Evolutionary conservation across 2,113 vertebrate genomes (phyloP), one percentile per base, ranked within the genome.

Genomic region (Carettochelys insculpta): DNA sequence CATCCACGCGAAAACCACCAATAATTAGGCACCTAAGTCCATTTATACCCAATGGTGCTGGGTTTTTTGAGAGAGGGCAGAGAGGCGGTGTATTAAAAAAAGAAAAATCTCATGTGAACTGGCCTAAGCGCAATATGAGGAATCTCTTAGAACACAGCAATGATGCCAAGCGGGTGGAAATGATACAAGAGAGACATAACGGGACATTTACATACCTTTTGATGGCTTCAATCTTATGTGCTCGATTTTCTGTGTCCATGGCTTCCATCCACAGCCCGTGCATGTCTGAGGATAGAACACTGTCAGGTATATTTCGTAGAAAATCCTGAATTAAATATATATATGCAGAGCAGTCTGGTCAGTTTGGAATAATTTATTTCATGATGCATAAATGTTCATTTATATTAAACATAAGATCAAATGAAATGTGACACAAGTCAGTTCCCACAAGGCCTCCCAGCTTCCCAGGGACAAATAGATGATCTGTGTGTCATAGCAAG

Each of bases 251-350:
- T 2, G 92, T 97, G 87, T 98, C 97, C 90, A 97, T 95, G 91
- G 97, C 98, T 95, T 98, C 97, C 97, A 98, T 98, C 98, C 98
- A 98, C 82, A 97, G 97, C 79, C 97, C 90, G 83, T 98, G 98
- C 96, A 98, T 97, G 90, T 97, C 97, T 96, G 97, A 98, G 89
- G 98, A 97, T 86, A 98, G 97, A 94, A 98, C 93, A 95, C 98
- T 98, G 86, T 97, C 98, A 93, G 98, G 98, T 94, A 98, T 97
- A 96, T 98, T 98, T 92, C 98, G 97, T 34, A 98, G 97, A 97
- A 98, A 98, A 97, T 98, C 98, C 98, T 98, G 95, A 97, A 97
- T 97, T 96, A 97, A 98, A 97, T 95, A 97, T 92, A 98, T 92
- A 97, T 43, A 95, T 76, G 94, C 84, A 97, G 92, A 96, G 96